A percentile compares a stretch with the other conserved stretches of the same genome.
Conservation (phyloP, 2,797 vertebrate species). For the Clarias laeviceps region DNA sequence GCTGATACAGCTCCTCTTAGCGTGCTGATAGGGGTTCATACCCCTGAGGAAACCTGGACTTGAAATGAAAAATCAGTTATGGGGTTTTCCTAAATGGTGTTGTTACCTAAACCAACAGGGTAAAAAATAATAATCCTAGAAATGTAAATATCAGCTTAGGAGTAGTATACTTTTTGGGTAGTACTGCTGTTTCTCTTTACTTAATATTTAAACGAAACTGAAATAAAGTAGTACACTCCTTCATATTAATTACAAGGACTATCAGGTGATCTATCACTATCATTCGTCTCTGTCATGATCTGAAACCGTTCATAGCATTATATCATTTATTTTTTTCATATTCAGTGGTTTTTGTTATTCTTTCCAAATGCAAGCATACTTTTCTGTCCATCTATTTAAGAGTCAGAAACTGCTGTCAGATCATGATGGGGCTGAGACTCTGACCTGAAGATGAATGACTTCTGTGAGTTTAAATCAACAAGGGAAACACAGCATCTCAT, state of each 20-base stretch:
- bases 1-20: constrained; percentile 64
- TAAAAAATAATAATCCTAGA: neutral
- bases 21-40: constrained; percentile 46
- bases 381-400: constrained; percentile 49
- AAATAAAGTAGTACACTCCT: constrained; percentile 10
- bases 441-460: constrained; percentile 54
- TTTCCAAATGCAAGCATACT: constrained; percentile 68
- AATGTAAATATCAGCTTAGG: constrained; percentile 18
- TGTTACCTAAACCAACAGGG: neutral
- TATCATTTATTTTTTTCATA: constrained; percentile 55
- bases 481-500: constrained; percentile 14
- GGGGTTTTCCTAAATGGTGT: constrained; percentile 2
- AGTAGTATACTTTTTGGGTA: neutral
- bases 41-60: constrained; percentile 35
- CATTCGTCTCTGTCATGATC: constrained; percentile 73
- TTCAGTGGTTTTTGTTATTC: constrained; percentile 58
- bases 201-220: neutral
- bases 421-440: constrained; percentile 27
- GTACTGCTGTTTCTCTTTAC: neutral
- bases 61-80: constrained; percentile 43
- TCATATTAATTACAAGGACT: constrained; percentile 9
- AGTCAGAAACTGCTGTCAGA: constrained; percentile 50
- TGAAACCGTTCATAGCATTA: constrained; percentile 46
- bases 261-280: neutral
- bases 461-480: constrained; percentile 49